These are phyloP conservation scores for Cebidichthys violaceus DNA, from an alignment of 2,113 vertebrate species.

Conservation along the genomic window DNA sequence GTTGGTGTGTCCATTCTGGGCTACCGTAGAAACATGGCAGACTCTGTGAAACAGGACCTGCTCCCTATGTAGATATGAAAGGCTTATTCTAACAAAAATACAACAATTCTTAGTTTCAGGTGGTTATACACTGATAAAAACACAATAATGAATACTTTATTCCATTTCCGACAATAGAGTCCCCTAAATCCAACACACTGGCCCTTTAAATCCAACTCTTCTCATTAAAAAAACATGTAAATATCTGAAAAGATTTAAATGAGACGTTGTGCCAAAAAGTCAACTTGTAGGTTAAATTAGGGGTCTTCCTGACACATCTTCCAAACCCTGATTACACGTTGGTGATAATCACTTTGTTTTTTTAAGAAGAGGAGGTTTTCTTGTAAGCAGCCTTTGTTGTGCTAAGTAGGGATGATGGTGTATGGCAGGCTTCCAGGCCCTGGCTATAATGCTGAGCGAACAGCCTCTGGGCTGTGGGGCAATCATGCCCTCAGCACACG, in stretches of 20 bases:
- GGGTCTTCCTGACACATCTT: background rate
- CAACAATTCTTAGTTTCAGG: background rate
- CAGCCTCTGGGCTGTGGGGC: constrained; percentile 50
- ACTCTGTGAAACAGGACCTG: background rate
- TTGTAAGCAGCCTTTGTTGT: constrained; percentile 50
- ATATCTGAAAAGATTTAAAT: background rate
- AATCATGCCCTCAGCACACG: constrained; percentile 58
- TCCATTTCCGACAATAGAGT: background rate
- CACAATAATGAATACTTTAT: background rate
- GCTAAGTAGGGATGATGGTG: constrained; percentile 37
- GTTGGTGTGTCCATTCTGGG: background rate
- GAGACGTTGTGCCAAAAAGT: background rate
- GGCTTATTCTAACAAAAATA: background rate
- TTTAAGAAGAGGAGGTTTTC: constrained; percentile 22
- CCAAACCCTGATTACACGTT: constrained; percentile 9
- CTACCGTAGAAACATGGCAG: background rate
- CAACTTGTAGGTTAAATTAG: constrained; percentile 15
- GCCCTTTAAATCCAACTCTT: background rate
- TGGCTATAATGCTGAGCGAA: constrained; percentile 49
- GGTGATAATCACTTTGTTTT: constrained; percentile 41
- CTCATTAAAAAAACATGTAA: background rate
- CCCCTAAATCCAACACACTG: background rate
- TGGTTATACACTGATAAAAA: background rate
- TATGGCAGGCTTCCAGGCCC: constrained; percentile 45
- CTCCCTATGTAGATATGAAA: background rate